Conservation (phyloP, 92 coral and sea anemone species). For the Chrysogorgia sp. region DNA sequence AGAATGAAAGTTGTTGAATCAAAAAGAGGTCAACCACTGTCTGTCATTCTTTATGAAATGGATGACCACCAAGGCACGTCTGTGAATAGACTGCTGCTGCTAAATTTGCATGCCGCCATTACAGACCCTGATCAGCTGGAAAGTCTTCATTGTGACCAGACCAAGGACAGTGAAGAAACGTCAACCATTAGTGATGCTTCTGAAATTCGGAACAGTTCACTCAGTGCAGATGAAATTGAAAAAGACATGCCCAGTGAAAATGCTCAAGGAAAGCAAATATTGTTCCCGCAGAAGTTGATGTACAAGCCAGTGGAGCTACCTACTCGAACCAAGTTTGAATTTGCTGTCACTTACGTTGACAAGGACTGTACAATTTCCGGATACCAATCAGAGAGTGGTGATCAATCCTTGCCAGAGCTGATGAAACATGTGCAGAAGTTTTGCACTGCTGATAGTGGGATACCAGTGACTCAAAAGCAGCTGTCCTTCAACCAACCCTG, state of each 20-base stretch:
- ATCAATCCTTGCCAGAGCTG: constrained; percentile 71
- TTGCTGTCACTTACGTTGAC: constrained; percentile 86
- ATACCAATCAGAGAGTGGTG: constrained; percentile 81
- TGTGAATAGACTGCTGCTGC: constrained; percentile 71
- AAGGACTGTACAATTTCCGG: constrained; percentile 86
- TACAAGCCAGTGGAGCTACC: constrained; percentile 78
- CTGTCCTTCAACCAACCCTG: constrained; percentile 79
- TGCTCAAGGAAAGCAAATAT: constrained; percentile 14
- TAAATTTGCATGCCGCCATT: constrained; percentile 61
- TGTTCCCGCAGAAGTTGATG: constrained; percentile 15
- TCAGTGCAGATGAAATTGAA: neutral
- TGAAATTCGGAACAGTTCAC: neutral
- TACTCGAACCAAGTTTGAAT: constrained; percentile 59
- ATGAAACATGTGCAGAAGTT: constrained; percentile 68
- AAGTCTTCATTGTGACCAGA: neutral
- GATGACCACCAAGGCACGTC: constrained; percentile 65
- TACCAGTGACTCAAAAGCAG: constrained; percentile 38
- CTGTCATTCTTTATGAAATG: constrained; percentile 72
- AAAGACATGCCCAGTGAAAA: constrained; percentile 10
- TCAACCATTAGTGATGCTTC: neutral
- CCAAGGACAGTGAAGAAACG: constrained; percentile 11
- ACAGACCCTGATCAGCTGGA: constrained; percentile 73
- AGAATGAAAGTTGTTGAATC: constrained; percentile 45
- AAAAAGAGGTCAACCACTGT: constrained; percentile 56
- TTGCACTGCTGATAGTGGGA: constrained; percentile 35